Conservation (phyloP, 2,888 invertebrate genomes). For the Andrena dorsata region DNA sequence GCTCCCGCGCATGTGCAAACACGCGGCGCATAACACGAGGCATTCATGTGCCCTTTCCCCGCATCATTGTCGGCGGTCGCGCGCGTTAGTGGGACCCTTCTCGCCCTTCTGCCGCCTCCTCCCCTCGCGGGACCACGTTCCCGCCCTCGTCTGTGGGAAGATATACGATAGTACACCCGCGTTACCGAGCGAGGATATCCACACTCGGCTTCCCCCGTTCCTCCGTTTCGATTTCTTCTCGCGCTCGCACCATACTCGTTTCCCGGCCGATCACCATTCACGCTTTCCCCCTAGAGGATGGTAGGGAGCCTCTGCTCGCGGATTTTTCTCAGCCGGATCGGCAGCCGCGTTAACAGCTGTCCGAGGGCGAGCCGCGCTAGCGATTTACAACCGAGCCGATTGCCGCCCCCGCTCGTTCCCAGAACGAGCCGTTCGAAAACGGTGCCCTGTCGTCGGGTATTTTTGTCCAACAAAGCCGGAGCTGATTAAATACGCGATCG, state of each 20-base stretch:
- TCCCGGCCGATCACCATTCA: not conserved
- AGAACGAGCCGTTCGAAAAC: constrained; percentile 45
- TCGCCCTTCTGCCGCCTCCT: constrained; percentile 54
- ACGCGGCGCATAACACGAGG: constrained; percentile 72
- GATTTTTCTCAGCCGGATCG: not conserved
- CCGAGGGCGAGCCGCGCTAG: constrained; percentile 23
- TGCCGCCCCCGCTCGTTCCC: constrained; percentile 35
- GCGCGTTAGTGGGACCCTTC: constrained; percentile 72
- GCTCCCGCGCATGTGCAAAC: constrained; percentile 82
- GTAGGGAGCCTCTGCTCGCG: not conserved
- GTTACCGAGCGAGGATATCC: constrained; percentile 58
- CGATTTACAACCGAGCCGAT: constrained; percentile 48
- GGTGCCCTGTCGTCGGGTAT: constrained; percentile 52
- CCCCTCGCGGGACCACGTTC: constrained; percentile 54
- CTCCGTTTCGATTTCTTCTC: constrained; percentile 43
- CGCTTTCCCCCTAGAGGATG: not conserved
- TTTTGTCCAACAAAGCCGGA: constrained; percentile 61
- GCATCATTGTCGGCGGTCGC: constrained; percentile 75
- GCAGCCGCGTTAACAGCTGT: constrained; percentile 27
- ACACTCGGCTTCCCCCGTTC: constrained; percentile 45
- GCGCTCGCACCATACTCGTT: not conserved
- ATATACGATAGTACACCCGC: constrained; percentile 57
- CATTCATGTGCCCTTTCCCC: constrained; percentile 69
- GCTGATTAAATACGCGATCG: constrained; percentile 65
- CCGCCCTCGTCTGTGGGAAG: constrained; percentile 61